Percentiles rank a stretch among this genome's conserved stretches.
phyloP scores from a whole-genome alignment of 2,797 vertebrate genomes.

The Margarornis squamiger region DNA sequence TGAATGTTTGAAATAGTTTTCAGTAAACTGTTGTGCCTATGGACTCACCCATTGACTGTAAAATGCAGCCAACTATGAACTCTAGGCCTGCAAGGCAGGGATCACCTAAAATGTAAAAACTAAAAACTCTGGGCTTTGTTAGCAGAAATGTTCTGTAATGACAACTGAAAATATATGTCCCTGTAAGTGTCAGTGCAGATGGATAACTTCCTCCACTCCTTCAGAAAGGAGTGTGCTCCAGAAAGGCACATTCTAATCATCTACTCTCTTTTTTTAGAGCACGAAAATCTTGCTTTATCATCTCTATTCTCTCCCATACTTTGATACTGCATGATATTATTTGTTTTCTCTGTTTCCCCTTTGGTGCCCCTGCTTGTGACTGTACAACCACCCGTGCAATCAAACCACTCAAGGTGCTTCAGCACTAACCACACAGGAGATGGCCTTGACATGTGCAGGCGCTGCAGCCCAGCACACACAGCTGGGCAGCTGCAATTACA shows the following conservation, averaged over 20 bases:
- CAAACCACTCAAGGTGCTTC: neutral
- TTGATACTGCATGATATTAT: neutral
- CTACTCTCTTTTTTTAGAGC: neutral
- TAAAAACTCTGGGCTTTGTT: neutral
- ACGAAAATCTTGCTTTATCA: neutral
- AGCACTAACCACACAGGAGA: neutral
- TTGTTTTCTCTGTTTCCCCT: neutral
- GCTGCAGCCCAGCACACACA: neutral
- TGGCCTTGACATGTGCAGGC: neutral
- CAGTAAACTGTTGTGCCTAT: neutral
- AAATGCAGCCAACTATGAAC: neutral
- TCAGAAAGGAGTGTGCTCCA: neutral
- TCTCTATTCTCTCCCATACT: neutral
- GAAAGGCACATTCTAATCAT: neutral
- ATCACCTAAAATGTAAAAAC: neutral
- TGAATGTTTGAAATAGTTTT: neutral
- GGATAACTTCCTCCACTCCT: neutral
- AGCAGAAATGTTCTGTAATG: neutral
- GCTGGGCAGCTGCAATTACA: constrained; percentile 40
- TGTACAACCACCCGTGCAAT: neutral
- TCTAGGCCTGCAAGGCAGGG: neutral
- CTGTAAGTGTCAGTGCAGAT: neutral
- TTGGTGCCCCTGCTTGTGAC: neutral
- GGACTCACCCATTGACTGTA: neutral
- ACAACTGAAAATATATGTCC: neutral